Evolutionary conservation across 1,140 invertebrate species (phyloP), one percentile per base, ranked within the genome.

Genomic region (Drosophila teissieri): DNA sequence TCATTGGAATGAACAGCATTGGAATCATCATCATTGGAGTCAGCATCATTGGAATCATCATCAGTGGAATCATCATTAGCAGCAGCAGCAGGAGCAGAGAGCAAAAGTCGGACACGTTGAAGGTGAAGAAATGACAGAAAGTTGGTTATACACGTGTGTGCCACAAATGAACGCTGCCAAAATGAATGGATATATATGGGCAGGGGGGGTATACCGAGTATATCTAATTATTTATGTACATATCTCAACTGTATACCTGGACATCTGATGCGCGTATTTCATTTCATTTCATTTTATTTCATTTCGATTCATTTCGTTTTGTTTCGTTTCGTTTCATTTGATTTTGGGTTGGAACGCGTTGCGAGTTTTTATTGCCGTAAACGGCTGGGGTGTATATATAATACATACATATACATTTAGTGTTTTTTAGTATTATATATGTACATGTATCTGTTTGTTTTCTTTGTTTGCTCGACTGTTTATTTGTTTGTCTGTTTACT

Each of bases 271-370:
- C 8, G 15, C 14, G 14, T 39, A 39, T 42, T 31, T 57, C 15
- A 19, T 17, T 17, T 57, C 8, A 15, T 31, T 31, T 31, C 27
- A 6, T 31, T 31, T 31, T 7, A 22, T 27, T 27, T 8, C 15
- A 17, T 5, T 53, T 15, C n/a, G 17, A 1, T 19, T 19, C 19
- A 4, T 61, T 65, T 73, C 27, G 57, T 55, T 73, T 75, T 49
- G 73, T 75, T 75, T 64, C 27, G 27, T n/a, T n/a, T n/a, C n/a
- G 22, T 61, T 65, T 73, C 27, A 64, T 55, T 73, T 74, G 57
- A 74, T 74, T 74, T 64, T 24, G 69, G 11, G 10, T 34, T 40
- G 2, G 3, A 17, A 34, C 19, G 14, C 31, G 3, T 22, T n/a
- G 40, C 39, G 39, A 64, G 44, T 73, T 64, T 65, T 75, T 75